Base-by-base conservation (phyloP, 35 echinoderm and acorn worm genomes). In the Heliocidaris tuberculata region DNA sequence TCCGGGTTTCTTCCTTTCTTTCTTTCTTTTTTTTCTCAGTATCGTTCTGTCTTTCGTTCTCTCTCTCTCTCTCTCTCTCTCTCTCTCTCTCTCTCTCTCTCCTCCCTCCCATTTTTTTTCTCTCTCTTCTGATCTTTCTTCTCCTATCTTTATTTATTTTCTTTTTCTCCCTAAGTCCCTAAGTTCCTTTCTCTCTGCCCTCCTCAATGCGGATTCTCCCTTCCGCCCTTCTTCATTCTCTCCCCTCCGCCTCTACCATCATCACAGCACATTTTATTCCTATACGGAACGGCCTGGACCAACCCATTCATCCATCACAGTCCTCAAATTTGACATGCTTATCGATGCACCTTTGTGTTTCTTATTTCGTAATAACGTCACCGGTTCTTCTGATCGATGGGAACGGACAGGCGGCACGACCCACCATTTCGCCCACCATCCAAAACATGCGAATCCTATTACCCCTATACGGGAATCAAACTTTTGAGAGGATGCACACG, bases 361-460 rank as follows among this genome's bases (percentile, higher is more conserved):
- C 65, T n/a, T 78, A 78, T 78, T 78, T 78, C 21, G 65, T 78
- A 78, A 78, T 78, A 78, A 78, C 65, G 65, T 78, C 65, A 78
- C 65, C 27, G 65, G 65, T 78, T 21, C 19, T n/a, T 27, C 21
- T 27, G 65, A 78, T 78, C 65, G 65, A 78, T 27, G 7, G 15
- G 65, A 8, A 21, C 65, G 65, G 1, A n/a, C 24, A n/a, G 5
- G 2, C 21, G 65, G 21, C 65, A 78, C 65, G 65, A 21, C 27
- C 65, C 21, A 8, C 15, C 65, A 27, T 21, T 78, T 78, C 65
- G 2, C 65, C 65, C 65, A n/a, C 21, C 65, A 78, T n/a, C 65
- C 65, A 27, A 78, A 78, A n/a, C 65, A 78, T 7, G 65, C 65
- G 21, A 78, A 78, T 78, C 65, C 65, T 78, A 78, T 78, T 78